Evolutionary conservation across 2,888 invertebrate genomes (phyloP).

Genomic region (Zaprionus obscuricornis): DNA sequence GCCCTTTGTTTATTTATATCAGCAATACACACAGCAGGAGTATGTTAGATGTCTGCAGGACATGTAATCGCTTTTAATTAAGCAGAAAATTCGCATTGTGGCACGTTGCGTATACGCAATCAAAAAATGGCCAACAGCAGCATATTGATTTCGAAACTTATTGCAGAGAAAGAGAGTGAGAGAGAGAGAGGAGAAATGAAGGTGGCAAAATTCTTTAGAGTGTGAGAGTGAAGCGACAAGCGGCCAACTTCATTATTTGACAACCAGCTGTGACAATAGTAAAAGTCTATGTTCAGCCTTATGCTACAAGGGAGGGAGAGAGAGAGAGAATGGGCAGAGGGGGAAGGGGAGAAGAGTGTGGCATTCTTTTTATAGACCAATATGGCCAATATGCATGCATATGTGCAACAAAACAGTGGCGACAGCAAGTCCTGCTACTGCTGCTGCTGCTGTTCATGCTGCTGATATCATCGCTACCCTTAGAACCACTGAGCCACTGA

Average conservation of each 20-base stretch:
- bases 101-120: slow-evolving; percentile 67
- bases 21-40: no score
- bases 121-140: no score
- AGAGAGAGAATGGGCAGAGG: background rate
- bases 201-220: no score
- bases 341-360: slow-evolving; percentile 4
- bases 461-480: slow-evolving; percentile 53
- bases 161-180: background rate
- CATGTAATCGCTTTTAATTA: no score
- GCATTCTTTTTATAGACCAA: slow-evolving; percentile 8
- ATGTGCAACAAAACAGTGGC: background rate
- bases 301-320: no score
- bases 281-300: background rate
- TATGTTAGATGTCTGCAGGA: no score
- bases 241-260: slow-evolving; percentile 45
- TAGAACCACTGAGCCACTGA: slow-evolving; percentile 6
- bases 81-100: no score
- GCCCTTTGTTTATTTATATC: no score
- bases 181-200: background rate
- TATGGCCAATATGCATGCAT: slow-evolving; percentile 49
- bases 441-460: slow-evolving; percentile 57
- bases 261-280: slow-evolving; percentile 31
- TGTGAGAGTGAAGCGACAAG: no score
- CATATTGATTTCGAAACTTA: slow-evolving; percentile 40
- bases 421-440: slow-evolving; percentile 31